Conservation (phyloP, 2,113 vertebrate genomes). For the Ptychochromis oligacanthus region DNA sequence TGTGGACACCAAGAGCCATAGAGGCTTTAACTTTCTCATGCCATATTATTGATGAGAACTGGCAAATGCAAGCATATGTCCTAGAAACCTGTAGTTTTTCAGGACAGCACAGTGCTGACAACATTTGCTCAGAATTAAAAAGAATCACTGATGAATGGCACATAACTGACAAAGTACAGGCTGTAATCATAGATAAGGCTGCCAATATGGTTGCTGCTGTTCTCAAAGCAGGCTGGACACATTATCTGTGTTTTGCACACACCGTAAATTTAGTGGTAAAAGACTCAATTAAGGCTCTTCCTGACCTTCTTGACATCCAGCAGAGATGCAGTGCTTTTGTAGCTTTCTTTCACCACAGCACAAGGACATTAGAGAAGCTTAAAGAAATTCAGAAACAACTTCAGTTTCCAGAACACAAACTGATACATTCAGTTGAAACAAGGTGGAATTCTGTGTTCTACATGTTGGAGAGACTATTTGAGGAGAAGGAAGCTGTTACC, state of each 20-base stretch:
- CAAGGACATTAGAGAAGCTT: constrained; percentile 28
- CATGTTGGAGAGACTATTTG: constrained; percentile 43
- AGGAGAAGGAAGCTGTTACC: background rate
- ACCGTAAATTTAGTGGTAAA: constrained; percentile 52
- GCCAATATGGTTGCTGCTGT: constrained; percentile 7
- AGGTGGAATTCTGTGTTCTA: constrained; percentile 56
- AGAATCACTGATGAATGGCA: background rate
- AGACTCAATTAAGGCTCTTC: constrained; percentile 32
- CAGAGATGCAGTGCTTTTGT: constrained; percentile 26
- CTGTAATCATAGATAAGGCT: background rate
- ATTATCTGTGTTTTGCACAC: constrained; percentile 51
- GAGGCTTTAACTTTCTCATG: background rate
- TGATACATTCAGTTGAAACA: constrained; percentile 45
- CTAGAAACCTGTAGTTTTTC: background rate
- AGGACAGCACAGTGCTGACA: background rate
- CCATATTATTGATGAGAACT: background rate
- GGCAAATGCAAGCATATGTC: too few relatives aligned
- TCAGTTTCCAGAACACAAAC: constrained; percentile 45
- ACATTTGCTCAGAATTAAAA: background rate
- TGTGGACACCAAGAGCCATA: constrained; percentile 10
- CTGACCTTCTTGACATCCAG: constrained; percentile 10
- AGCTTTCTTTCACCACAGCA: constrained; percentile 32
- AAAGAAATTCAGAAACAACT: constrained; percentile 31
- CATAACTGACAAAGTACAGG: background rate
- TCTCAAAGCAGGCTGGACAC: constrained; percentile 34